A percentile compares a stretch with the other conserved stretches of the same genome.
These are phyloP conservation scores for Schizopygopsis malacanthus DNA, from an alignment of 2,797 vertebrate species.

Conservation along the genomic window DNA sequence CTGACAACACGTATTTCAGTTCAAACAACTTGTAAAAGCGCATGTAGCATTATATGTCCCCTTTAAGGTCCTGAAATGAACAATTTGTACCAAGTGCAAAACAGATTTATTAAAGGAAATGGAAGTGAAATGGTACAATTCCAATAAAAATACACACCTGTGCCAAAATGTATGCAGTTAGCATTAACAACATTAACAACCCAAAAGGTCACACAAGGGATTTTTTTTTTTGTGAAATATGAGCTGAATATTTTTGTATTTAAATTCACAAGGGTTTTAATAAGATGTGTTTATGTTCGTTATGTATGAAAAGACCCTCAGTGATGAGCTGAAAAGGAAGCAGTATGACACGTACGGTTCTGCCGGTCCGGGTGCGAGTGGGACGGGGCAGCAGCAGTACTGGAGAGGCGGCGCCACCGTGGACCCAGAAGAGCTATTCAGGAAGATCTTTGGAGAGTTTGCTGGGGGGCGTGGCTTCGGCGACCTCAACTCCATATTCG, in stretches of 20 bases:
- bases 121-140: too few relatives aligned
- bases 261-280: neutral
- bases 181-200: too few relatives aligned
- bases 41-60: too few relatives aligned
- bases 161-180: too few relatives aligned
- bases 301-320: constrained; percentile 81
- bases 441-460: constrained; percentile 97
- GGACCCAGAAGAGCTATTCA: constrained; percentile 94
- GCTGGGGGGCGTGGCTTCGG: constrained; percentile 85
- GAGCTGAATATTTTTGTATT: neutral
- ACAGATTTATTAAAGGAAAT: too few relatives aligned
- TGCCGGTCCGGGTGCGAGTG: constrained; percentile 72
- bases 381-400: constrained; percentile 81
- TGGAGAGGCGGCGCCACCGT: constrained; percentile 80
- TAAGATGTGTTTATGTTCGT: neutral
- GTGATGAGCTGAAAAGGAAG: constrained; percentile 92
- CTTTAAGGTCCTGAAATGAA: too few relatives aligned
- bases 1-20: too few relatives aligned
- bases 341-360: constrained; percentile 93
- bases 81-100: too few relatives aligned
- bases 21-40: too few relatives aligned
- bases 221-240: too few relatives aligned
- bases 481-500: constrained; percentile 88
- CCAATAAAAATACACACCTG: too few relatives aligned
- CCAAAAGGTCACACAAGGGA: neutral